phyloP scores from a whole-genome alignment of 1,140 invertebrate genomes.

The Cataglyphis hispanica region DNA sequence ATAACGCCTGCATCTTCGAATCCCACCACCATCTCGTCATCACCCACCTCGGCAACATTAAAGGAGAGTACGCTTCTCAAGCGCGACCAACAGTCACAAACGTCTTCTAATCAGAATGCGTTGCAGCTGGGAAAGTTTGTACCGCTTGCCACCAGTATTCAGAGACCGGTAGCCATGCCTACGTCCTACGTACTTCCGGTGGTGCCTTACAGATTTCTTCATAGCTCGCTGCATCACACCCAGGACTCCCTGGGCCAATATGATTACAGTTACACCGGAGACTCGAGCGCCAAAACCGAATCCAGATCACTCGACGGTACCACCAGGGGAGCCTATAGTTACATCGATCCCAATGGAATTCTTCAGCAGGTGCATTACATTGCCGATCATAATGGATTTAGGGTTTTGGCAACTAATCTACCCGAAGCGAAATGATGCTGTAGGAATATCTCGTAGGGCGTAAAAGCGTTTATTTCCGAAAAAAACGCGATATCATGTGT shows the following conservation, averaged over 20 bases:
- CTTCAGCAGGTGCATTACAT: slow-evolving; percentile 90
- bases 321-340: slow-evolving; percentile 90
- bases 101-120: slow-evolving; percentile 22
- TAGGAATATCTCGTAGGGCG: background rate
- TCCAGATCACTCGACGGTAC: slow-evolving; percentile 89
- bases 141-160: slow-evolving; percentile 20
- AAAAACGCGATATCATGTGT: background rate
- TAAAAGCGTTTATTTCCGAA: background rate
- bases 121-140: slow-evolving; percentile 11
- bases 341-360: slow-evolving; percentile 90
- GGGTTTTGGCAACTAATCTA: slow-evolving; percentile 89
- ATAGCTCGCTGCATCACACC: slow-evolving; percentile 86
- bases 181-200: slow-evolving; percentile 77
- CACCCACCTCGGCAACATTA: slow-evolving; percentile 9
- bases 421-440: slow-evolving; percentile 85
- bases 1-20: background rate
- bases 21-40: background rate
- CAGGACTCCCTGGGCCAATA: slow-evolving; percentile 89
- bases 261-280: slow-evolving; percentile 90
- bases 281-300: slow-evolving; percentile 89
- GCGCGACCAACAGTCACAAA: background rate
- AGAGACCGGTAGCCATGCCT: slow-evolving; percentile 55
- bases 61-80: background rate
- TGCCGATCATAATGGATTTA: slow-evolving; percentile 90
- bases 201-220: slow-evolving; percentile 77